A percentile compares a stretch with the other conserved stretches of the same genome.
phyloP scores from a whole-genome alignment of 2,797 vertebrate genomes.

The Syncerus caffer region DNA sequence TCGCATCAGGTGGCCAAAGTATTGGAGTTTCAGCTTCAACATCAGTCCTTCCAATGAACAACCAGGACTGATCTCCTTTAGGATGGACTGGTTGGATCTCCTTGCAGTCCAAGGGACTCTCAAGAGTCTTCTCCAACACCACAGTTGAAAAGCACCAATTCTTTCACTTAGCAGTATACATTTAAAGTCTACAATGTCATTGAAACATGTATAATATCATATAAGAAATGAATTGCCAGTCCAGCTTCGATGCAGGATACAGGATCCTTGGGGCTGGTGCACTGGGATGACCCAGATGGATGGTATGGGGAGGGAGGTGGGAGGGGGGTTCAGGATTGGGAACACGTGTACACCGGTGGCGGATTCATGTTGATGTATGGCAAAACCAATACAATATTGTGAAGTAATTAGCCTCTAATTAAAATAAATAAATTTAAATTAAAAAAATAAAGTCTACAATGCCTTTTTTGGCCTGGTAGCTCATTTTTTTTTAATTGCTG shows the following conservation, averaged over 20 bases:
- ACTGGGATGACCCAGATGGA: too few relatives aligned
- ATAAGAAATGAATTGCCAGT: too few relatives aligned
- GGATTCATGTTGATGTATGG: too few relatives aligned
- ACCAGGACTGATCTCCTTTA: neutral
- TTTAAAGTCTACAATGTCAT: neutral
- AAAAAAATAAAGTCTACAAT: neutral
- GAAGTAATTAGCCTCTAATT: too few relatives aligned
- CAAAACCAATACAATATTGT: too few relatives aligned
- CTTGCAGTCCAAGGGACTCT: neutral
- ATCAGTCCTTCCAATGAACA: neutral
- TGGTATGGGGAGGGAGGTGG: too few relatives aligned
- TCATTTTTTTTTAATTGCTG: neutral
- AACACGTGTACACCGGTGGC: too few relatives aligned
- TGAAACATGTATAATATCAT: too few relatives aligned
- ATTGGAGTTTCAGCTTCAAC: neutral
- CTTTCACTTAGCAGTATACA: neutral
- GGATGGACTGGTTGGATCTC: neutral
- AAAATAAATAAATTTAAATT: too few relatives aligned
- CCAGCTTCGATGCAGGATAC: too few relatives aligned
- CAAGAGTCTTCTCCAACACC: neutral
- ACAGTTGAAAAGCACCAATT: neutral
- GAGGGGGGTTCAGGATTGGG: too few relatives aligned
- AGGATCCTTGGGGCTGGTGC: too few relatives aligned
- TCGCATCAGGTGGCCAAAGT: neutral
- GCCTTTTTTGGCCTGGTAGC: neutral